Evolutionary conservation across 1,140 invertebrate genomes (phyloP), one percentile per base, ranked within the genome.

Genomic region (Gonatopus flavifemur): DNA sequence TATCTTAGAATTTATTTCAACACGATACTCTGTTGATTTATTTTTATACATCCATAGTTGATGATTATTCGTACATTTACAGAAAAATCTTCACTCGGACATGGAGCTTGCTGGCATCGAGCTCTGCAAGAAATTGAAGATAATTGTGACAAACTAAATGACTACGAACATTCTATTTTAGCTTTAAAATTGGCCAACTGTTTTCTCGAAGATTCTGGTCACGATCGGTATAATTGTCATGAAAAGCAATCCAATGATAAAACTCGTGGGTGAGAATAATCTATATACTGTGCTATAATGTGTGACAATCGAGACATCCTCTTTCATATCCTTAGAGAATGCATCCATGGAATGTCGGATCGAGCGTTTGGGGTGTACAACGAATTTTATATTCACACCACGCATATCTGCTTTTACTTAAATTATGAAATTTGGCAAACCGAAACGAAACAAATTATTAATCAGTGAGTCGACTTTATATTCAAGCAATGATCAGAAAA

Each of bases 361-460:
- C 70, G 78, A 24, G 82, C 83, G 12, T 83, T 86, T 50, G 71
- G 74, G 49, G 83, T 82, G 7, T 86, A 85, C 49, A 82, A 83
- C 28, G 81, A 84, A 59, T 88, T 87, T 63, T 88, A 87, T 60
- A 84, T 84, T 10, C 85, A 88, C 47, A 82, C 85, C 2, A 83
- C 84, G 50, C 84, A 85, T 55, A 86, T 88, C 33, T 88, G 87
- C 63, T 86, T 81, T 62, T 88, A 83, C 66, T 62, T 88, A 25
- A 78, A 82, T 64, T 81, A 80, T 22, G 83, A 87, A 70, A 63
- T 83, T 24, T 88, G 87, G 86, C 84, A 87, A 50, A 72, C 82
- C 51, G 76, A 82, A 47, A 86, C 85, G 22, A 78, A 85, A 21
- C 75, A 77, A 12, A 82, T 81, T 1, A 81, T 86, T 15, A 66